Conservation (phyloP, 2,797 vertebrate species). For the Falco columbarius region DNA sequence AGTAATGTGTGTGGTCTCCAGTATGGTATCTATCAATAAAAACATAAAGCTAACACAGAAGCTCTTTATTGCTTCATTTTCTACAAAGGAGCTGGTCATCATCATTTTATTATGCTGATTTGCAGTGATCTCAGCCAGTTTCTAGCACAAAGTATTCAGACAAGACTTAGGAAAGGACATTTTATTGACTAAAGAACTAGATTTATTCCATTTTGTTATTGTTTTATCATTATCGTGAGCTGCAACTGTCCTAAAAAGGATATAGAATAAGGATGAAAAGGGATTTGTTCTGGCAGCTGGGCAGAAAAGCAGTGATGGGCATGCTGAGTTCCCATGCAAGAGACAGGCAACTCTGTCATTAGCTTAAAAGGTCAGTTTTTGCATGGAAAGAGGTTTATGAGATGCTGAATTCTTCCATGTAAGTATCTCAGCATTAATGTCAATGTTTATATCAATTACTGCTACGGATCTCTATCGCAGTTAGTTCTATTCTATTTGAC, state of each 20-base stretch:
- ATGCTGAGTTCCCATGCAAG: neutral
- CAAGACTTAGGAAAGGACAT: neutral
- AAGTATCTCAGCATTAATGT: constrained; percentile 51
- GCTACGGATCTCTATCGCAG: neutral
- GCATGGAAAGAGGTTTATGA: constrained; percentile 53
- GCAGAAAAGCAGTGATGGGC: neutral
- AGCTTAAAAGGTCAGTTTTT: constrained; percentile 59
- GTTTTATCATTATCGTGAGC: neutral
- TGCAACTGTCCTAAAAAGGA: neutral
- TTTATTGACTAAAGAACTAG: constrained; percentile 34
- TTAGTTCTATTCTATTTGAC: constrained; percentile 46
- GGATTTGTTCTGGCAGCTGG: neutral
- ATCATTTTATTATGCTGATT: constrained; percentile 15
- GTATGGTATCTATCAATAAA: constrained; percentile 36
- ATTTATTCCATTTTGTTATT: neutral
- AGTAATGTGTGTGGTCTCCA: constrained; percentile 38
- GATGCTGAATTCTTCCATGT: constrained; percentile 17
- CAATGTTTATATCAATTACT: constrained; percentile 58
- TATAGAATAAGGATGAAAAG: neutral
- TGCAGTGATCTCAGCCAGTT: neutral
- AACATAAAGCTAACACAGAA: constrained; percentile 39
- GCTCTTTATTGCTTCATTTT: constrained; percentile 41
- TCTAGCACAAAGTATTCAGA: neutral
- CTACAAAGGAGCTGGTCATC: neutral
- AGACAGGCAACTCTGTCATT: neutral